Percentiles rank a stretch among this genome's conserved stretches.
These are phyloP conservation scores for Lapara coniferarum DNA, from an alignment of 2,888 invertebrate species.

Conservation along the genomic window DNA sequence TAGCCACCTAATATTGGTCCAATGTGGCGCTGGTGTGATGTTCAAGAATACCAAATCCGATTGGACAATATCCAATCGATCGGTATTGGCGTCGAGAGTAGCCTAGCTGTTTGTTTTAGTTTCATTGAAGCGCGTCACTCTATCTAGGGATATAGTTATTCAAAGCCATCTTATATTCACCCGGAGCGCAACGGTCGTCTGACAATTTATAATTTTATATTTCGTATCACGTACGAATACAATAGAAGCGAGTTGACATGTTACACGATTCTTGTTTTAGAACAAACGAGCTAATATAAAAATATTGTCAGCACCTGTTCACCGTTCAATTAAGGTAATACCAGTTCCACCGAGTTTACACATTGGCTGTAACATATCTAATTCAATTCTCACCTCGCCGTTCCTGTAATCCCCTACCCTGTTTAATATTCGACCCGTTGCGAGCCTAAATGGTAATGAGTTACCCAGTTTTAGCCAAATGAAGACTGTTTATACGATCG, in stretches of 20 bases:
- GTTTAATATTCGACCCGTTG: conserved; percentile 63
- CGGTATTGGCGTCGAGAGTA: too few relatives aligned
- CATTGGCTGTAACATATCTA: conserved; percentile 31
- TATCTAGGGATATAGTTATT: too few relatives aligned
- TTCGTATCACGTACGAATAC: too few relatives aligned
- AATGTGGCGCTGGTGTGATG: too few relatives aligned
- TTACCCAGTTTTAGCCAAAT: conserved; percentile 58
- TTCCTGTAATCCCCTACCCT: conserved; percentile 50
- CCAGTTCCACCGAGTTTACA: not conserved
- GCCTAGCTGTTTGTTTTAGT: too few relatives aligned
- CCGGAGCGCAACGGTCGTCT: too few relatives aligned
- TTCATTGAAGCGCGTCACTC: too few relatives aligned
- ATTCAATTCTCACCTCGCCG: conserved; percentile 61
- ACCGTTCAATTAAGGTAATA: conserved; percentile 2
- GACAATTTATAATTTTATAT: too few relatives aligned
- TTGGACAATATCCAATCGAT: too few relatives aligned
- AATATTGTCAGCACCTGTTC: conserved; percentile 4
- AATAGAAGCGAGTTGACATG: not conserved
- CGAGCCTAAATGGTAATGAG: conserved; percentile 63
- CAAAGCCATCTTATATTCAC: too few relatives aligned
- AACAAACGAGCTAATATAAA: not conserved
- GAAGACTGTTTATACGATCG: conserved; percentile 62
- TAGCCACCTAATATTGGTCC: too few relatives aligned
- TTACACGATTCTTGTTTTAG: not conserved
- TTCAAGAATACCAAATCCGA: too few relatives aligned